A percentile compares a stretch with the other conserved stretches of the same genome.
Evolutionary conservation across 2,797 vertebrate genomes (phyloP).

Genomic region (Cynodonichthys magdalenae): DNA sequence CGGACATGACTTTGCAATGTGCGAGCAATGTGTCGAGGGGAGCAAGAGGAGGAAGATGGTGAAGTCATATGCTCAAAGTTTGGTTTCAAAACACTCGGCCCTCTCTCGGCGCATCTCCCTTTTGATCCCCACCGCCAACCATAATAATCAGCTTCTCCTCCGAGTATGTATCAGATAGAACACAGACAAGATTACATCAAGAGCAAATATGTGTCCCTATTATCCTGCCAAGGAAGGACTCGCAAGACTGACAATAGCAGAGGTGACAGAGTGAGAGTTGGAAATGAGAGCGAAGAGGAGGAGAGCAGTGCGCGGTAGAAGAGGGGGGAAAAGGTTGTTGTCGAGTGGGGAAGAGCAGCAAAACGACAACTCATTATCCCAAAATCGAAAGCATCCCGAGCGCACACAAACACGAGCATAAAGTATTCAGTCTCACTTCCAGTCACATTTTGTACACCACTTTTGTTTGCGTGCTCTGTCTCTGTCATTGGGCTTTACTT

Average conservation of each 20-base stretch:
- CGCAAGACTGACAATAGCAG: slow-evolving; percentile 69
- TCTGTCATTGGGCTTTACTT: slow-evolving; percentile 76
- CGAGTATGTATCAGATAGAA: slow-evolving; percentile 77
- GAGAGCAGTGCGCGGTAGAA: slow-evolving; percentile 53
- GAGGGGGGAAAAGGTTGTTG: slow-evolving; percentile 61
- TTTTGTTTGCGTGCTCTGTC: slow-evolving; percentile 76
- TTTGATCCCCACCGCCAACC: slow-evolving; percentile 74
- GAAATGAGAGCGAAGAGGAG: slow-evolving; percentile 52
- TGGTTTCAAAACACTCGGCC: slow-evolving; percentile 73
- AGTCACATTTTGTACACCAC: slow-evolving; percentile 58
- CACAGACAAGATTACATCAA: slow-evolving; percentile 74
- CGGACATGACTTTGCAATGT: slow-evolving; percentile 77
- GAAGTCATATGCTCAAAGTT: slow-evolving; percentile 76
- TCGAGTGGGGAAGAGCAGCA: slow-evolving; percentile 58
- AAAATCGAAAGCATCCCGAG: slow-evolving; percentile 62
- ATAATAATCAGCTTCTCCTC: slow-evolving; percentile 75
- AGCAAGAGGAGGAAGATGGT: slow-evolving; percentile 28
- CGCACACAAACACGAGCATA: slow-evolving; percentile 46
- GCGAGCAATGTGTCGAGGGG: slow-evolving; percentile 37
- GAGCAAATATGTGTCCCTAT: slow-evolving; percentile 80
- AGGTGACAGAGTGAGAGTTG: slow-evolving; percentile 63
- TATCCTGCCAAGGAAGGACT: slow-evolving; percentile 72
- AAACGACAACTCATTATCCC: slow-evolving; percentile 80
- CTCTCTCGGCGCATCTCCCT: slow-evolving; percentile 46
- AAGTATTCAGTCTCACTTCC: slow-evolving; percentile 42